Conservation (phyloP, 2,888 invertebrate species). For the Apodemia hepburni region DNA sequence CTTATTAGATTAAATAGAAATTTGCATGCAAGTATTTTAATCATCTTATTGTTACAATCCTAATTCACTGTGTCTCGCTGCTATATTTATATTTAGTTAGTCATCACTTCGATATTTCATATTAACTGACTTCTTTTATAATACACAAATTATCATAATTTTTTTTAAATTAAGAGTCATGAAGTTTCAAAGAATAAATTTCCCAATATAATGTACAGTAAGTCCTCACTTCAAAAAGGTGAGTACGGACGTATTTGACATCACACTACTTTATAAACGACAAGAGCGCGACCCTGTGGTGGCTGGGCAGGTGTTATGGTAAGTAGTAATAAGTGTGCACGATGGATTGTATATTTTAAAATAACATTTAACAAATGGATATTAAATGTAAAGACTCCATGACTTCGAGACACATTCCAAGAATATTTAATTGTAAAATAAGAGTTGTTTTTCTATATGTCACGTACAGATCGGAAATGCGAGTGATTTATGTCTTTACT, state of each 20-base stretch:
- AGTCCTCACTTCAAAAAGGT: too few relatives aligned
- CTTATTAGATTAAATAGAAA: too few relatives aligned
- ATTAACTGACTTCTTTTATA: too few relatives aligned
- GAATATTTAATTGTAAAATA: conserved; percentile 36
- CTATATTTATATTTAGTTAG: too few relatives aligned
- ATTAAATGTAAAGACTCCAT: conserved; percentile 49
- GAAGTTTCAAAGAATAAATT: not conserved
- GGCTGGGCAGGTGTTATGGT: not conserved
- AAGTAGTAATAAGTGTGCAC: conserved; percentile 1
- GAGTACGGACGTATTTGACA: too few relatives aligned
- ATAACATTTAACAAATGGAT: conserved; percentile 20
- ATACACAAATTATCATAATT: too few relatives aligned
- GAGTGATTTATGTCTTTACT: conserved; percentile 8
- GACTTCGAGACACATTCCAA: conserved; percentile 67
- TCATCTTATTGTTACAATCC: too few relatives aligned
- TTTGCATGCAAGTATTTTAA: too few relatives aligned
- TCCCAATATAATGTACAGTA: too few relatives aligned
- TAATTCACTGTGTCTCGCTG: too few relatives aligned
- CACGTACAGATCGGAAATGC: conserved; percentile 1
- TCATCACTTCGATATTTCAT: too few relatives aligned
- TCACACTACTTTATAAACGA: not conserved
- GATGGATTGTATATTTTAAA: not conserved
- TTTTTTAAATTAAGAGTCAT: not conserved
- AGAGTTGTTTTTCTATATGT: conserved; percentile 19
- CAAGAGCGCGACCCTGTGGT: not conserved